phyloP scores from a whole-genome alignment of 2,797 vertebrate species.

The Rhadinocentrus ornatus region DNA sequence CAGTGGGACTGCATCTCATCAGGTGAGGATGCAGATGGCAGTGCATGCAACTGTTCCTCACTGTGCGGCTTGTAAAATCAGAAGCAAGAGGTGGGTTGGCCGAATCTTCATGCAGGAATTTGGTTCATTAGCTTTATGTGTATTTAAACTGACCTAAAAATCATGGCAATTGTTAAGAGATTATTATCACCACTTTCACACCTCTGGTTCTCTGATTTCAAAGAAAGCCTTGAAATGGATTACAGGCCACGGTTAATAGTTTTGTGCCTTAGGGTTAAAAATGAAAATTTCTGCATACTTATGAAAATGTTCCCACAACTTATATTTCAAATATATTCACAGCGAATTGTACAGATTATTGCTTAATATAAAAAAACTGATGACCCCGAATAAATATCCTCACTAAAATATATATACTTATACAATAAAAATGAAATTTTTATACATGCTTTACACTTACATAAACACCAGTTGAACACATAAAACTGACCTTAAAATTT shows the following conservation, averaged over 20 bases:
- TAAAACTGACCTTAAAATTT: conserved; percentile 33
- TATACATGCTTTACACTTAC: conserved; percentile 15
- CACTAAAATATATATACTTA: conserved; percentile 1
- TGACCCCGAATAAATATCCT: background rate
- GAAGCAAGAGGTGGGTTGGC: conserved; percentile 43
- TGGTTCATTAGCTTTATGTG: conserved; percentile 47
- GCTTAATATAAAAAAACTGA: background rate
- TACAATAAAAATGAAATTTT: background rate
- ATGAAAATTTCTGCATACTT: background rate
- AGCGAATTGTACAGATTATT: background rate
- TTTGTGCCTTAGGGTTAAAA: conserved; percentile 36
- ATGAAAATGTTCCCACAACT: conserved; percentile 7
- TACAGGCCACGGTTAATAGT: conserved; percentile 25
- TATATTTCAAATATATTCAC: background rate
- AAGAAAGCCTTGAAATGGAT: conserved; percentile 38
- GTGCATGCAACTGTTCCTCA: conserved; percentile 20
- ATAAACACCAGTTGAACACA: conserved; percentile 19
- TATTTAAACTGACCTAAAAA: conserved; percentile 46
- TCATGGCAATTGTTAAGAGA: conserved; percentile 43
- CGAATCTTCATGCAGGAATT: conserved; percentile 45
- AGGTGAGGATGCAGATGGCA: conserved; percentile 40
- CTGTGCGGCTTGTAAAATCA: conserved; percentile 46
- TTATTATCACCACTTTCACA: conserved; percentile 40
- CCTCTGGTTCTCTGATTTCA: conserved; percentile 11
- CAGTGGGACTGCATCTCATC: conserved; percentile 52